These are phyloP conservation scores for Xylota segnis DNA, from an alignment of 2,888 invertebrate genomes.

Conservation along the genomic window DNA sequence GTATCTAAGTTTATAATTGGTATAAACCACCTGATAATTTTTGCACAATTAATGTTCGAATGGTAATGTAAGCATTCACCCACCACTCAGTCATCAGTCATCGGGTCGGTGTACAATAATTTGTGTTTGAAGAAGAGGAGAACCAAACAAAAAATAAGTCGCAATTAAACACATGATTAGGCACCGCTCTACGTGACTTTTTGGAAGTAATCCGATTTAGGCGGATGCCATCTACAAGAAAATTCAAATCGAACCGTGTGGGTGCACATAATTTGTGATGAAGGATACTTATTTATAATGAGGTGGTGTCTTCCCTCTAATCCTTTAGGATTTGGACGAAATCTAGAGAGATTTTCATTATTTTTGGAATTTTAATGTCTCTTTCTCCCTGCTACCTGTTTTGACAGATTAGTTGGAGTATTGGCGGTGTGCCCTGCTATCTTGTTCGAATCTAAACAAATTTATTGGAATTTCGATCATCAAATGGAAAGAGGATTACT, in stretches of 20 bases:
- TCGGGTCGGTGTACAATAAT: background rate
- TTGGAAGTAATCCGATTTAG: conserved; percentile 39
- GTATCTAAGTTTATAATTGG: background rate
- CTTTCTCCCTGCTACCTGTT: background rate
- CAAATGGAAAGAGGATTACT: too few relatives aligned
- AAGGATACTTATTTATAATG: conserved; percentile 22
- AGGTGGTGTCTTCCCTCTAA: conserved; percentile 11
- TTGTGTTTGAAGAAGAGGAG: background rate
- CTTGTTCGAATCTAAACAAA: background rate
- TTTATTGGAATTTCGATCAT: background rate
- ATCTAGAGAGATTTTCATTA: background rate
- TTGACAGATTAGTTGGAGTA: background rate
- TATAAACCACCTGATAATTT: background rate
- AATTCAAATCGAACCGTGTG: conserved; percentile 35
- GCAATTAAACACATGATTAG: conserved; percentile 61
- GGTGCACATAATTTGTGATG: conserved; percentile 56
- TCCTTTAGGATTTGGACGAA: conserved; percentile 5
- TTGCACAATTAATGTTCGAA: background rate
- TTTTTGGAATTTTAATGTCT: background rate
- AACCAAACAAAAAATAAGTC: conserved; percentile 24
- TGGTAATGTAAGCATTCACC: background rate
- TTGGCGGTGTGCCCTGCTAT: background rate
- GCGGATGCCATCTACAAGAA: conserved; percentile 3
- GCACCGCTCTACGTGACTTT: conserved; percentile 63
- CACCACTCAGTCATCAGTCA: background rate